Base-by-base conservation (phyloP, 2,888 invertebrate genomes). In the Notodonta ziczac region DNA sequence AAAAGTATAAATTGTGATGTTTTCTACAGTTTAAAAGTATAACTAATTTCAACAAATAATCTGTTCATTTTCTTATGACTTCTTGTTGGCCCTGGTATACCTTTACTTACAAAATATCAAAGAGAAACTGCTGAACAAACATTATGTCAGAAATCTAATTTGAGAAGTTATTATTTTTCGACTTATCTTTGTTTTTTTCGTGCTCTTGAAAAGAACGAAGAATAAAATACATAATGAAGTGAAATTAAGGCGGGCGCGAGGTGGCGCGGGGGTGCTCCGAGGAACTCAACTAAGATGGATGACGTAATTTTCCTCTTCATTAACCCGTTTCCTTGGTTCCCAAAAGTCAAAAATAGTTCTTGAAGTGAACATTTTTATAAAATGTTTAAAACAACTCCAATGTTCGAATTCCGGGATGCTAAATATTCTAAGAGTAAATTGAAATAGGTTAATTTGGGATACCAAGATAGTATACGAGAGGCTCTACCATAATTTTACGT, bases 281-380 rank as follows among this genome's bases (percentile, higher is more conserved):
- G 84, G 84, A 86, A 87, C 88, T 83, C 88, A 87, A 89, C 87
- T 89, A 90, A 90, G 90, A 91, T 87, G 83, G 87, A 92, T 89
- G 88, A 87, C 82, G 86, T 89, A 82, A 90, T 91, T 90, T 89
- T 87, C 86, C 86, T 80, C 84, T 90, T 90, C 90, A 91, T 91
- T 92, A 91, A 90, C 88, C 89, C 85, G 89, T 90, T 91, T 89
- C 83, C 81, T 86, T 84, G 77, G 79, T 73, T 76, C 75, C 75
- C 74, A 78, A 77, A 77, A 80, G 78, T 85, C 82, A 54, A 85
- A 87, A 89, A 89, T 87, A 87, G 81, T 87, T 85, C 69, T 76
- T 72, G 71, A 81, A 83, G 75, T 79, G 78, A 80, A 82, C 76
- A 72, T 71, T 77, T 66, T 52, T 56, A 67, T 61, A 62, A 24